Base-by-base conservation (phyloP, 2,113 vertebrate genomes). In the Mustela lutreola region DNA sequence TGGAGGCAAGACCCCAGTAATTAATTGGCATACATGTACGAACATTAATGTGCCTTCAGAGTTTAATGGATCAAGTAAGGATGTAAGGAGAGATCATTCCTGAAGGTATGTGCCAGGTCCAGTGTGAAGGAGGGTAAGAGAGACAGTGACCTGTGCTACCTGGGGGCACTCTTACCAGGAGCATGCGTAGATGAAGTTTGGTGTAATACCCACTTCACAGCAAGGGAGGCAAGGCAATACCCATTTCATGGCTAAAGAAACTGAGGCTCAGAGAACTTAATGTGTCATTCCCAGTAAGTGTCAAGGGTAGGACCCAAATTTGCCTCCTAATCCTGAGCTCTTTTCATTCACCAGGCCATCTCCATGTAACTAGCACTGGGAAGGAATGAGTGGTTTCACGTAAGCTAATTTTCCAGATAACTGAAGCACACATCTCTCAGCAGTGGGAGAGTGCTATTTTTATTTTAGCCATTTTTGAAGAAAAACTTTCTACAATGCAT, bases 401-500 rank as follows among this genome's bases (percentile, higher is more conserved):
- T 70, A 89, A 98, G 73, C 65, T 94, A 95, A 91, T 97, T 97
- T 97, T 98, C 90, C 91, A 97, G 63, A 94, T 97, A 97, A 87
- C 39, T 94, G 92, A 98, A 93, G 80, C 88, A 92, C 80, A 90
- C 10, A 28, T 84, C 81, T 97, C 94, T 96, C 60, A 89, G 94
- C 56, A 75, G 16, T 50, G 14, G n/a, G 84, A 92, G 88, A 90
- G 76, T 78, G 80, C 94, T 96, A 94, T 97, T 97, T 97, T 95
- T 92, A 97, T 96, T 98, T 96, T 86, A 96, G 84, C 89, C 11
- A n/a, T 75, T 94, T 97, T 97, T 96, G 24, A 98, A 89, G 89
- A 92, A 96, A 96, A 96, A 94, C 73, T 84, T 94, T 95, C 67
- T 92, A 78, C 50, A 95, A 88, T 90, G 80, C 63, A 81, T 95